Conservation (phyloP, 2,797 vertebrate genomes). For the Discoglossus pictus region DNA sequence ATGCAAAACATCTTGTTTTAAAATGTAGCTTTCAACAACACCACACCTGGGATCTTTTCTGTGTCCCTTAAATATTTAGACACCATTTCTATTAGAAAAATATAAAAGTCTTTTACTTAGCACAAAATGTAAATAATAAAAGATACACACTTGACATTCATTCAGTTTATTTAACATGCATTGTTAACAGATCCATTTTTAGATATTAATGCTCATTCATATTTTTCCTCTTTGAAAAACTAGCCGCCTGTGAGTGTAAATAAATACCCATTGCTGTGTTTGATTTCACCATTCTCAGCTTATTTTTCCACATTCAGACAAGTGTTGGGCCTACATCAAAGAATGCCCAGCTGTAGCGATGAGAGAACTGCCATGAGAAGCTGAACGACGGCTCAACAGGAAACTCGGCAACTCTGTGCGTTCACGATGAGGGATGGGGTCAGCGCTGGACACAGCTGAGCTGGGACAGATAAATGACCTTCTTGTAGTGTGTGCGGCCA, state of each 20-base stretch:
- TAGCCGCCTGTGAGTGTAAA: neutral
- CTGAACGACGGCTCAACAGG: slow-evolving; percentile 5
- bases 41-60: no score
- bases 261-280: neutral
- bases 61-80: no score
- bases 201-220: no score
- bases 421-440: neutral
- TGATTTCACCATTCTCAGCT: slow-evolving; percentile 3
- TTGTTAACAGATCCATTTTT: no score
- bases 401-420: slow-evolving; percentile 2
- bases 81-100: no score
- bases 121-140: no score
- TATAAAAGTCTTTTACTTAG: no score
- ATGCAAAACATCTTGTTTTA: no score
- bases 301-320: slow-evolving; percentile 3
- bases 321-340: slow-evolving; percentile 16
- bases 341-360: slow-evolving; percentile 1
- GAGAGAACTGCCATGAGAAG: slow-evolving; percentile 6
- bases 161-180: no score
- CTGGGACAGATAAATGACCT: slow-evolving; percentile 3
- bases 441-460: neutral
- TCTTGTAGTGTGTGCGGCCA: neutral
- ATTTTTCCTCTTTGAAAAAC: neutral
- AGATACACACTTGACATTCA: no score
- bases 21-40: no score